Evolutionary conservation across 2,888 invertebrate species (phyloP).

Genomic region (Portevinia maculata): DNA sequence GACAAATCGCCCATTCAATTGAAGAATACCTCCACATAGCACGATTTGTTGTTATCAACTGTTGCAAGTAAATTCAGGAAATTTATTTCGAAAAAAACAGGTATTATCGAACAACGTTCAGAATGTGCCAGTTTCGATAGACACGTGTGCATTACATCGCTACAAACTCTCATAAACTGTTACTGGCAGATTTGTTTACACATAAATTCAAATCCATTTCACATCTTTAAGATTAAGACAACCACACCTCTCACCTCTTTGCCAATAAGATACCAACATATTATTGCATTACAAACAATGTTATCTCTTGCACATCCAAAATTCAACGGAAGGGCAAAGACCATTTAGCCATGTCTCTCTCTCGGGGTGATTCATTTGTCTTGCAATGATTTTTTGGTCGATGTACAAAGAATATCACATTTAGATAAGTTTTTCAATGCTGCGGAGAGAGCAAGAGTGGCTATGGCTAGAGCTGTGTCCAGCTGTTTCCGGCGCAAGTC

Average conservation of each 20-base stretch:
- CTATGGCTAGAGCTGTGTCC: constrained; percentile 31
- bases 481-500: constrained; percentile 65
- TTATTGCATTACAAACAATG: not conserved
- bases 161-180: not conserved
- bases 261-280: constrained; percentile 4
- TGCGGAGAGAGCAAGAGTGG: not conserved
- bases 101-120: not conserved
- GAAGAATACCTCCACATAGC: too few species aligned
- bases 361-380: constrained; percentile 22
- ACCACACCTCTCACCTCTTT: constrained; percentile 18
- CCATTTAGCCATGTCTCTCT: constrained; percentile 14
- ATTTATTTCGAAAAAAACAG: not conserved
- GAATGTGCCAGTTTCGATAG: not conserved
- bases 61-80: too few species aligned
- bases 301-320: constrained; percentile 1
- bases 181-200: not conserved
- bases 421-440: constrained; percentile 7
- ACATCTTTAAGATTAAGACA: not conserved
- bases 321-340: constrained; percentile 40
- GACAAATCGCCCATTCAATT: too few species aligned
- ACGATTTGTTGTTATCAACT: too few species aligned
- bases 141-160: not conserved
- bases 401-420: constrained; percentile 15
- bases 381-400: constrained; percentile 6
- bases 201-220: constrained; percentile 4